Base-by-base conservation (phyloP, 1,140 invertebrate genomes). In the Drosophila teissieri region DNA sequence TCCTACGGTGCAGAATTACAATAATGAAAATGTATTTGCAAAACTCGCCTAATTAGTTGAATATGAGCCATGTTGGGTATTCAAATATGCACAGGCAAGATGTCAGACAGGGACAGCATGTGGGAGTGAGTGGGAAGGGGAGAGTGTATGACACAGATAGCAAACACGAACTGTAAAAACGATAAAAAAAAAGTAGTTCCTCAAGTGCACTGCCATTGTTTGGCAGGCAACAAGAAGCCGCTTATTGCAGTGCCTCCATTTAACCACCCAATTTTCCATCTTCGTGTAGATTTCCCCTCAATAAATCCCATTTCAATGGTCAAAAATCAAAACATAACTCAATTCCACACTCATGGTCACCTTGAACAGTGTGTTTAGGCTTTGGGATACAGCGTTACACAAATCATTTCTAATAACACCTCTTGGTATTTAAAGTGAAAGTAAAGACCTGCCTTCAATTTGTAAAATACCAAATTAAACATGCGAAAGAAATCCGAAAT, bases 1-100 rank as follows among this genome's bases (percentile, higher is more conserved):
- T 53, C 15, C 46, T 61, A 61, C 52, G 61, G 74, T 77, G 69
- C 69, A 75, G 84, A 89, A 89, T 89, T 89, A 89, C 84, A 89
- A 89, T 89, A 89, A 89, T 89, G 84, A 89, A 89, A 89, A 89
- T 89, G 84, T 89, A 89, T 89, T 89, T 89, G 84, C 76, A 77
- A 78, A 89, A 84, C 84, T 89, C 76, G 77, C 68, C 80, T 89
- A 89, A 89, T 89, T 89, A 89, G 85, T 80, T 84, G 84, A 88
- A 88, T 89, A 89, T 89, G 84, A 89, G 76, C 70, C 80, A 88
- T 86, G 82, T 88, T 86, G 73, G 73, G 64, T 61, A 88, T 82
- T 88, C 83, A 88, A 88, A 86, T 88, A 88, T 82, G 83, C 82
- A 86, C 78, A 84, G 70, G 73, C 77, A 63, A 34, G 75, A 65